A percentile compares a stretch with the other conserved stretches of the same genome.
These are phyloP conservation scores for Sebastes cheni DNA, from an alignment of 2,797 vertebrate species.

Conservation along the genomic window DNA sequence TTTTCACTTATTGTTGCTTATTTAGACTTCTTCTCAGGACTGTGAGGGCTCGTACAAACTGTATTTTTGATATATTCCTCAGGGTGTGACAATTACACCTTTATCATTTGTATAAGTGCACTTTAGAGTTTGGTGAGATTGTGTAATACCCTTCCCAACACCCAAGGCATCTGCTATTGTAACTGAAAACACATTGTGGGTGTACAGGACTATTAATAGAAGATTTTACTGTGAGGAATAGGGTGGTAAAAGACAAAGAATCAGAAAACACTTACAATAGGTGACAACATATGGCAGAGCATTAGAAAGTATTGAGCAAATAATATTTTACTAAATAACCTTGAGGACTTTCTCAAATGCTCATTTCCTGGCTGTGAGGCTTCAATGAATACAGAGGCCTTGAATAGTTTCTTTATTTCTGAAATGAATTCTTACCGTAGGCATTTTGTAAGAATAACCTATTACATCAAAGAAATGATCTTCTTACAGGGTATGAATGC, in stretches of 20 bases:
- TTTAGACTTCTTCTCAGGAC: not conserved
- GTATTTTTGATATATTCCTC: not conserved
- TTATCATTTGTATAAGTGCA: not conserved
- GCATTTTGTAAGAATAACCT: not conserved
- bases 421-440: not conserved
- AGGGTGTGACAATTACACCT: not conserved
- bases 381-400: not conserved
- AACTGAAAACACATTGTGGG: not conserved
- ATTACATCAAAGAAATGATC: not conserved
- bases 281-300: not conserved
- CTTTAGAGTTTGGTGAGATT: not conserved
- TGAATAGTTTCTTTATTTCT: not conserved
- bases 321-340: not conserved
- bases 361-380: not conserved
- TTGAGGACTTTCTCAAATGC: not conserved
- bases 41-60: not conserved
- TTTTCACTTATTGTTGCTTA: not conserved
- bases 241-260: not conserved
- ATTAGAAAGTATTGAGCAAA: not conserved
- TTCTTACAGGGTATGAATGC: not conserved
- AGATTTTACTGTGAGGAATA: not conserved
- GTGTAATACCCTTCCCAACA: not conserved
- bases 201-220: not conserved
- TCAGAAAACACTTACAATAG: not conserved
- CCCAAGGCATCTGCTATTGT: not conserved